Evolutionary conservation across 2,888 invertebrate species (phyloP).

Genomic region (Fragum sueziense): DNA sequence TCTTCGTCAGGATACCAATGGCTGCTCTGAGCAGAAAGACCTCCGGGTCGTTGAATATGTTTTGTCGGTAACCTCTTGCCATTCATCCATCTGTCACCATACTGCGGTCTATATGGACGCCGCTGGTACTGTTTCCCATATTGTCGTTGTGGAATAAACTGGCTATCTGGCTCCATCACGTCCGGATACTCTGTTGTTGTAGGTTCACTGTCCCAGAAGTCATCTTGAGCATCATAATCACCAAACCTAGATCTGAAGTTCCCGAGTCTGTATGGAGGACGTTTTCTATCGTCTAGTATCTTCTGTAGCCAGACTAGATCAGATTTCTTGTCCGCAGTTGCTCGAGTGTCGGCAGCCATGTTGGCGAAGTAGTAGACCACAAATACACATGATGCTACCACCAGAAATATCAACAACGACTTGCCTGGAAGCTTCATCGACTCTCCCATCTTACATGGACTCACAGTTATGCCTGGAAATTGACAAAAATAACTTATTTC

Average conservation of each 20-base stretch:
- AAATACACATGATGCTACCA: slow-evolving; percentile 6
- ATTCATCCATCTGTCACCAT: too few relatives aligned
- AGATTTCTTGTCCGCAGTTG: neutral
- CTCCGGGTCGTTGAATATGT: too few relatives aligned
- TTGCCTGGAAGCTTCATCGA: neutral
- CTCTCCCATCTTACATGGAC: slow-evolving; percentile 1
- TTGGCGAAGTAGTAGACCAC: slow-evolving; percentile 9
- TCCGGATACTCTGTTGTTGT: neutral
- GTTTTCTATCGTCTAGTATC: neutral
- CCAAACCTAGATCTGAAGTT: neutral
- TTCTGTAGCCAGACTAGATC: slow-evolving; percentile 13
- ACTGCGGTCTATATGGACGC: neutral
- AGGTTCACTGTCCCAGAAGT: neutral
- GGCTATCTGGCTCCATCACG: neutral
- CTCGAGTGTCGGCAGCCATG: neutral
- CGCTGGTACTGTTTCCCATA: neutral
- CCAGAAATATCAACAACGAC: neutral
- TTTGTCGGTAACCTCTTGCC: too few relatives aligned
- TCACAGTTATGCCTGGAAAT: neutral
- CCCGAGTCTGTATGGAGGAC: neutral
- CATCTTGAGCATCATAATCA: neutral
- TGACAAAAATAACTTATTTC: too few relatives aligned
- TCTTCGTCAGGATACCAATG: neutral
- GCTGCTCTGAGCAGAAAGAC: neutral
- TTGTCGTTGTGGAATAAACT: neutral